These are phyloP conservation scores for Bombus haemorrhoidalis DNA, from an alignment of 1,140 invertebrate genomes.

Conservation along the genomic window DNA sequence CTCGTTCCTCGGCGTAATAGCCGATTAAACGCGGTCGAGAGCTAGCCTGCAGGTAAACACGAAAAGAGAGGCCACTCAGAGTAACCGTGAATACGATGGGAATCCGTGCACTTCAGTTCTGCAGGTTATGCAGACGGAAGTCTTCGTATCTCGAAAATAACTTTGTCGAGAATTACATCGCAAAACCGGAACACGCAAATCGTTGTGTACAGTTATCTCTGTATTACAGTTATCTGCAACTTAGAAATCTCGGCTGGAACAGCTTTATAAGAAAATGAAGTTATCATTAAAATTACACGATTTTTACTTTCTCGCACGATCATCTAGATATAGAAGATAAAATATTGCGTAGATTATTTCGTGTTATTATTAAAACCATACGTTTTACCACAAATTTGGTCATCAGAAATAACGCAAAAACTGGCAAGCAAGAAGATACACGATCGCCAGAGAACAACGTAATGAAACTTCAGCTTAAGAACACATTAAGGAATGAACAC, in stretches of 20 bases:
- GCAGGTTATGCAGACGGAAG: not conserved
- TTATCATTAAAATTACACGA: not conserved
- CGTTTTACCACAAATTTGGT: not conserved
- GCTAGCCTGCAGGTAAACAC: conserved; percentile 7
- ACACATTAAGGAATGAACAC: conserved; percentile 11
- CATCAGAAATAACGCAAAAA: not conserved
- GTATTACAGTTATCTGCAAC: not conserved
- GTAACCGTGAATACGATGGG: not conserved
- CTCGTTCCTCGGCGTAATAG: conserved; percentile 40
- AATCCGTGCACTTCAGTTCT: not conserved
- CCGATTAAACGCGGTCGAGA: conserved; percentile 45
- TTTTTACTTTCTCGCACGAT: not conserved
- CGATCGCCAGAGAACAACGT: not conserved
- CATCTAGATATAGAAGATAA: not conserved
- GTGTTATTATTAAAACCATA: not conserved
- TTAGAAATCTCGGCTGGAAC: not conserved
- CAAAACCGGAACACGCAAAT: not conserved
- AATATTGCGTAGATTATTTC: not conserved
- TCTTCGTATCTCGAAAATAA: not conserved
- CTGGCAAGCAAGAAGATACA: not conserved
- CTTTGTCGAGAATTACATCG: not conserved
- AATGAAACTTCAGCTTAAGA: conserved; percentile 16
- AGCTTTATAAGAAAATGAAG: not conserved
- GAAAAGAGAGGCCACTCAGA: not conserved
- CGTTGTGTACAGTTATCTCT: not conserved